These are phyloP conservation scores for Rhinatrema bivittatum DNA, from an alignment of 2,797 vertebrate species.

Conservation along the genomic window DNA sequence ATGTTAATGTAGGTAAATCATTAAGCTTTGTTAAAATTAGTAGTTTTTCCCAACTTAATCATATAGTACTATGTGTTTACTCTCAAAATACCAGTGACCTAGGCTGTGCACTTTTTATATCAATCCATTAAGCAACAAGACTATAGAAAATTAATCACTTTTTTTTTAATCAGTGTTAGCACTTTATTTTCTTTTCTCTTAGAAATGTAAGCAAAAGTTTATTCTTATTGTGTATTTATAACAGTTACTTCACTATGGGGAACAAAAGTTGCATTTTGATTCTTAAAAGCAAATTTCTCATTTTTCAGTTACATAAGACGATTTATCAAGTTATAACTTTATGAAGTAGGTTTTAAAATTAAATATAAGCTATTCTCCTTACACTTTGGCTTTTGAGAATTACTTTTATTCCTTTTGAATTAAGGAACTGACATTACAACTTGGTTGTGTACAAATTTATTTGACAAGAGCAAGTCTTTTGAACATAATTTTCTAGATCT, in stretches of 20 bases:
- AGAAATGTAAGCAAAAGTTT: constrained; percentile 20
- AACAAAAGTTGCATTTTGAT: constrained; percentile 27
- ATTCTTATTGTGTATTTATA: constrained; percentile 25
- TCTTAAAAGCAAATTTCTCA: too few species aligned
- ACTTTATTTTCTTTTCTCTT: constrained; percentile 29
- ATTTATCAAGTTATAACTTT: too few species aligned
- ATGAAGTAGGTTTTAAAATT: constrained; percentile 1
- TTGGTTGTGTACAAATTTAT: constrained; percentile 16
- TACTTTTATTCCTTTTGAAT: constrained; percentile 6
- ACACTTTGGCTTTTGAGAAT: constrained; percentile 21
- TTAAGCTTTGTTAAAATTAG: constrained; percentile 24
- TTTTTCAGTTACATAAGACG: too few species aligned
- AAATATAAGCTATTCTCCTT: constrained; percentile 15
- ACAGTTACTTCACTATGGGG: constrained; percentile 20
- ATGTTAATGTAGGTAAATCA: constrained; percentile 18
- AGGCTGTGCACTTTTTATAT: constrained; percentile 20
- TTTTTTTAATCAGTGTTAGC: constrained; percentile 28
- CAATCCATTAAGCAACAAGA: constrained; percentile 1
- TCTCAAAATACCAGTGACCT: constrained; percentile 16
- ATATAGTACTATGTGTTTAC: constrained; percentile 26
- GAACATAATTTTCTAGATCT: too few species aligned
- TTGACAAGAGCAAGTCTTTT: constrained; percentile 29
- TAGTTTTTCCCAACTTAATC: constrained; percentile 16
- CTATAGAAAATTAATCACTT: constrained; percentile 13
- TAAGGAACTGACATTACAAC: constrained; percentile 4